A percentile compares a stretch with the other conserved stretches of the same genome.
phyloP scores from a whole-genome alignment of 1,140 invertebrate species.

The Heterodera carotae region DNA sequence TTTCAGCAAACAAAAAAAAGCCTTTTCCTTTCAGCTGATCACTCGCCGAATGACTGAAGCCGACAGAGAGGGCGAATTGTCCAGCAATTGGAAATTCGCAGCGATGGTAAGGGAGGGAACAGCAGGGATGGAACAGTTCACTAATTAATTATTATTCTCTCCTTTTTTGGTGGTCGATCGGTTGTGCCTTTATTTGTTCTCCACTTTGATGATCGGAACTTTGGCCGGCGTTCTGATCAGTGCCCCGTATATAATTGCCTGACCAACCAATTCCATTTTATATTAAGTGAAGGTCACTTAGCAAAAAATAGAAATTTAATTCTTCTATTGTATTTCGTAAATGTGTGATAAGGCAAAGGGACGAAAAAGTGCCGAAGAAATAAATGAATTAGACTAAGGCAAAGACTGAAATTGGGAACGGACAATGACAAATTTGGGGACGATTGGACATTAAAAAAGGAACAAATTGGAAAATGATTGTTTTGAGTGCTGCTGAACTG shows the following conservation, averaged over 20 bases:
- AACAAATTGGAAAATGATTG: too few relatives aligned
- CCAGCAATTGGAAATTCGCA: slow-evolving; percentile 70
- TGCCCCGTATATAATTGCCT: slow-evolving; percentile 60
- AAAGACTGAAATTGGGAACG: too few relatives aligned
- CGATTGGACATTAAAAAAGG: too few relatives aligned
- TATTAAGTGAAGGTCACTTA: background rate
- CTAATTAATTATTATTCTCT: too few relatives aligned
- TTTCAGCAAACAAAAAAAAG: too few relatives aligned
- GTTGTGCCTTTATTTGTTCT: slow-evolving; percentile 68
- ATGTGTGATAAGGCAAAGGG: background rate
- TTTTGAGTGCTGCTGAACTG: too few relatives aligned
- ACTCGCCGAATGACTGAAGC: slow-evolving; percentile 63
- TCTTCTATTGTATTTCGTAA: background rate
- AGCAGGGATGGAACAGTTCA: background rate
- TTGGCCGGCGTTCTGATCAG: slow-evolving; percentile 65
- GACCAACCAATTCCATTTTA: background rate
- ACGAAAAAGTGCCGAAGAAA: too few relatives aligned
- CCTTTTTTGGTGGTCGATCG: slow-evolving; percentile 67
- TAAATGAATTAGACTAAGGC: too few relatives aligned
- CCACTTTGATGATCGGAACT: slow-evolving; percentile 67
- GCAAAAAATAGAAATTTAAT: slow-evolving; percentile 9
- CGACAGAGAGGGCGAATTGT: slow-evolving; percentile 65
- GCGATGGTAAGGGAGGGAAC: slow-evolving; percentile 61
- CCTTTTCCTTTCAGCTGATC: slow-evolving; percentile 53
- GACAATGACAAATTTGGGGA: too few relatives aligned